phyloP scores from a whole-genome alignment of 2,113 vertebrate genomes.

The Emydura subglobosa region DNA sequence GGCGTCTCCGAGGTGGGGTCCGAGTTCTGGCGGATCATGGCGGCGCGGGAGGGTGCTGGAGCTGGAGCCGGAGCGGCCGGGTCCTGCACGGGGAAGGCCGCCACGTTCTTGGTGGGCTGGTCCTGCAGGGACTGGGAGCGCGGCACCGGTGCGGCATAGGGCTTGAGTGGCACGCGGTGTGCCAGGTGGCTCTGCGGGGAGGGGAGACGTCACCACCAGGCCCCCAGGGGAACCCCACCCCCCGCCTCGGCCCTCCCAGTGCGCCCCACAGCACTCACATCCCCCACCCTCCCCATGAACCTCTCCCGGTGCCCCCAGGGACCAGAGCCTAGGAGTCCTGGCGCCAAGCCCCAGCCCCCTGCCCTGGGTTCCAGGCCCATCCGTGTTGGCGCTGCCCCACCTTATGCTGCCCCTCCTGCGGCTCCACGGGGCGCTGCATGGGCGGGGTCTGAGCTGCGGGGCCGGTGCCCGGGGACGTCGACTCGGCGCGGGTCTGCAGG shows the following conservation, averaged over 20 bases:
- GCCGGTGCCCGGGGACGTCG: constrained; percentile 76
- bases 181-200: constrained; percentile 90
- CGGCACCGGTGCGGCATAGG: constrained; percentile 90
- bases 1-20: constrained; percentile 93
- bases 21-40: constrained; percentile 91
- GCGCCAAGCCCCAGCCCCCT: neutral
- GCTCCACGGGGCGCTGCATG: constrained; percentile 93
- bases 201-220: neutral
- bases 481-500: constrained; percentile 83
- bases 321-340: too few relatives aligned
- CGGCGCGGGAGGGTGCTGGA: constrained; percentile 34
- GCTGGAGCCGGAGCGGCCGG: constrained; percentile 73
- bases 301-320: neutral
- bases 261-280: rapidly evolving
- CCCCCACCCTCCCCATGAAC: neutral
- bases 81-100: constrained; percentile 89
- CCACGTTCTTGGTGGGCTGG: constrained; percentile 91
- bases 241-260: neutral
- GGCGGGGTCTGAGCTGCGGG: constrained; percentile 90
- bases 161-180: constrained; percentile 92
- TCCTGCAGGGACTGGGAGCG: constrained; percentile 95
- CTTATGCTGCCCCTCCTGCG: constrained; percentile 93
- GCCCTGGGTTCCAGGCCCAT: neutral
- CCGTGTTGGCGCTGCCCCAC: constrained; percentile 66
- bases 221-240: neutral